Conservation (phyloP, 2,888 invertebrate genomes). For the Ephialtes manifestator region DNA sequence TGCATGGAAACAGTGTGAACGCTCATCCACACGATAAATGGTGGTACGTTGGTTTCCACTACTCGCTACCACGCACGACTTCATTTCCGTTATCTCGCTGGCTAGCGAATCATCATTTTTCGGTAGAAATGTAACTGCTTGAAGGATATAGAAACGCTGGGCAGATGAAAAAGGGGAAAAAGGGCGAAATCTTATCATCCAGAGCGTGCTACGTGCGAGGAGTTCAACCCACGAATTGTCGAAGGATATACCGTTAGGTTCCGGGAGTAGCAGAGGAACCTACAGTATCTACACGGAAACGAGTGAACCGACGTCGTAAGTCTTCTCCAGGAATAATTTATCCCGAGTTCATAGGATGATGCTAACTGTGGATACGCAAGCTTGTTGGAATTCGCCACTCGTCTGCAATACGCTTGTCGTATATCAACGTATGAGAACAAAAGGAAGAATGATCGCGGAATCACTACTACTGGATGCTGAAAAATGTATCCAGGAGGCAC, state of each 20-base stretch:
- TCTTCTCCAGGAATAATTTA: constrained; percentile 66
- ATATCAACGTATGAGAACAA: constrained; percentile 37
- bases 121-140: constrained; percentile 50
- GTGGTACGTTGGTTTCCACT: background rate
- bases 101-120: constrained; percentile 58
- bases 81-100: constrained; percentile 53
- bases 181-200: constrained; percentile 45
- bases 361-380: constrained; percentile 27
- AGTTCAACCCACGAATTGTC: constrained; percentile 28
- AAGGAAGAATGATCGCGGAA: constrained; percentile 10
- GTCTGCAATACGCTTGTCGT: constrained; percentile 41
- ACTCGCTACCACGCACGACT: constrained; percentile 48
- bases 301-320: constrained; percentile 43
- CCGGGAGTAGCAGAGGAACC: background rate
- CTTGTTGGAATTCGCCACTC: constrained; percentile 53
- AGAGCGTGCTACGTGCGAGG: constrained; percentile 32
- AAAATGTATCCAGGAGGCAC: background rate
- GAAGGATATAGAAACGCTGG: constrained; percentile 11
- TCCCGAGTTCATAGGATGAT: constrained; percentile 40
- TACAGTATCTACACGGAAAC: constrained; percentile 12
- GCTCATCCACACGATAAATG: constrained; percentile 3
- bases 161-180: constrained; percentile 19
- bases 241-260: constrained; percentile 21
- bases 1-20: background rate
- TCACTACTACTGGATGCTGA: background rate